phyloP scores from a whole-genome alignment of 2,113 vertebrate genomes.

The Gila orcuttii region DNA sequence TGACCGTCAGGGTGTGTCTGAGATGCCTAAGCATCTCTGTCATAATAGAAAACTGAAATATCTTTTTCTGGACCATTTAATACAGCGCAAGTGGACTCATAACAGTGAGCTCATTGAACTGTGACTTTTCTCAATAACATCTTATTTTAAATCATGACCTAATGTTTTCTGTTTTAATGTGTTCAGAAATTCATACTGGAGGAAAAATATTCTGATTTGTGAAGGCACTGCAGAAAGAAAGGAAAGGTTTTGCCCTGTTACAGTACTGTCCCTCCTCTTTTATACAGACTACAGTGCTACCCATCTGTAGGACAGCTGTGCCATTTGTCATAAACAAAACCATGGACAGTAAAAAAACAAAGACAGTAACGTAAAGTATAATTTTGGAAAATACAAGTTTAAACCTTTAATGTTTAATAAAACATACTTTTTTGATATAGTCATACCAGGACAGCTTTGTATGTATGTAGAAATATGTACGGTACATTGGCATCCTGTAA shows the following conservation, averaged over 20 bases:
- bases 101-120: neutral
- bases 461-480: neutral
- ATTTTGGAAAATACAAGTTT: neutral
- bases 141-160: slow-evolving; percentile 34
- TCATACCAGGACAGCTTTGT: neutral
- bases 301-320: slow-evolving; percentile 64
- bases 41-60: slow-evolving; percentile 12
- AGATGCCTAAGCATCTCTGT: slow-evolving; percentile 9
- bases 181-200: slow-evolving; percentile 3
- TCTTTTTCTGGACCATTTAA: slow-evolving; percentile 26
- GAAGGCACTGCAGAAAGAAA: neutral
- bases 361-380: slow-evolving; percentile 27
- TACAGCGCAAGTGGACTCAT: neutral
- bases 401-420: slow-evolving; percentile 26
- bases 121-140: slow-evolving; percentile 13
- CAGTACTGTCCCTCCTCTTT: slow-evolving; percentile 40
- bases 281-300: slow-evolving; percentile 34
- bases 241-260: neutral
- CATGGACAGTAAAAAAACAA: neutral
- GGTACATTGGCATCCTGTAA: neutral
- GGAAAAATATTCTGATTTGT: slow-evolving; percentile 19
- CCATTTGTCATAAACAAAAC: slow-evolving; percentile 44
- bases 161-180: slow-evolving; percentile 6
- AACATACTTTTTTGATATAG: slow-evolving; percentile 17
- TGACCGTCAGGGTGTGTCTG: slow-evolving; percentile 29